phyloP scores from a whole-genome alignment of 2,113 vertebrate genomes.

The Sinocyclocheilus anshuiensis region DNA sequence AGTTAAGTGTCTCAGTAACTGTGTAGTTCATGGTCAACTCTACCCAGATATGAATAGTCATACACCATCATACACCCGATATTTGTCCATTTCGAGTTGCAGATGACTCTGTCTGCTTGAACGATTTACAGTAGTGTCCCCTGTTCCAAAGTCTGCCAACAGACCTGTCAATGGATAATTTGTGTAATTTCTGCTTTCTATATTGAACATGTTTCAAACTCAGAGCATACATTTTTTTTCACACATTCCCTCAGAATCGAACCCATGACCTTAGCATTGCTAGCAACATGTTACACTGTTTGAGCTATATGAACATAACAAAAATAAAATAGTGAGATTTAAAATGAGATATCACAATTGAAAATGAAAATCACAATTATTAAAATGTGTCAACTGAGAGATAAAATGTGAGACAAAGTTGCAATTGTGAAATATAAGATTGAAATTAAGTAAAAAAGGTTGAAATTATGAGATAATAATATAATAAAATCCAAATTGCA shows the following conservation, averaged over 20 bases:
- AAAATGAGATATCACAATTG: not conserved
- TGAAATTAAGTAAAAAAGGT: no score
- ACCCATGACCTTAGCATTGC: not conserved
- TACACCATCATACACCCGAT: not conserved
- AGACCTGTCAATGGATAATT: not conserved
- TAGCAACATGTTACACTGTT: not conserved
- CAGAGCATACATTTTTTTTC: not conserved
- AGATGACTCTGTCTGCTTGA: not conserved
- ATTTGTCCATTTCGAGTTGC: not conserved
- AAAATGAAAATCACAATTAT: no score
- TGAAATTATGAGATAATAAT: no score
- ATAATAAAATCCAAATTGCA: no score
- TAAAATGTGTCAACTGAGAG: no score
- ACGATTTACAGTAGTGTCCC: not conserved
- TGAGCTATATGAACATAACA: not conserved
- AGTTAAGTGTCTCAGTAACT: not conserved
- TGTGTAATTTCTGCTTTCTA: not conserved
- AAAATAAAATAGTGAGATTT: not conserved
- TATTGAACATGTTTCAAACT: not conserved
- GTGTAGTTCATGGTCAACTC: not conserved
- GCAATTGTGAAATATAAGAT: no score
- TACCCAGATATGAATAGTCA: not conserved
- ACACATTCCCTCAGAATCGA: not conserved
- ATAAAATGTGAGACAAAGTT: no score
- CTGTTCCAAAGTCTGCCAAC: not conserved